A percentile compares a stretch with the other conserved stretches of the same genome.
Evolutionary conservation across 2,888 invertebrate species (phyloP).

Genomic region (Scaptodrosophila latifasciaeformis): DNA sequence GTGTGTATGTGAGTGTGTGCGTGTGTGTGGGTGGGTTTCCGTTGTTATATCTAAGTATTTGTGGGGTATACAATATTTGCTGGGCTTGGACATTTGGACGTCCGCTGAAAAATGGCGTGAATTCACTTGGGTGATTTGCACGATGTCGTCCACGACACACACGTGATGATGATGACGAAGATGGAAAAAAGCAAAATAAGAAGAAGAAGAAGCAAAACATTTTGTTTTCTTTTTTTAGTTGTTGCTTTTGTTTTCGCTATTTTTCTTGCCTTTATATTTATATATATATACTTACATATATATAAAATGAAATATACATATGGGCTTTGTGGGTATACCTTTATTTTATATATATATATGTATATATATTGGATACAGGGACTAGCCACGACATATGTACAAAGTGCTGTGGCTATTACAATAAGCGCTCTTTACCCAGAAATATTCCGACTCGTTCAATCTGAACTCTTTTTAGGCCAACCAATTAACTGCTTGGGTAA

Average conservation of each 20-base stretch:
- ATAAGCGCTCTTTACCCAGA: too few relatives aligned
- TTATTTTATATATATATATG: neutral
- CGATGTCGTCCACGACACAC: constrained; percentile 47
- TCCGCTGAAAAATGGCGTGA: constrained; percentile 68
- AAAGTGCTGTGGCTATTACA: neutral
- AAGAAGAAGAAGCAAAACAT: too few relatives aligned
- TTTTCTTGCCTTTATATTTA: constrained; percentile 21
- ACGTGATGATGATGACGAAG: constrained; percentile 31
- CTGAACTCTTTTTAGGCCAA: too few relatives aligned
- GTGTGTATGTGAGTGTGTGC: constrained; percentile 4
- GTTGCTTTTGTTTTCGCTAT: too few relatives aligned
- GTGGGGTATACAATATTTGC: too few relatives aligned
- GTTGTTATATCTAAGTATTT: too few relatives aligned
- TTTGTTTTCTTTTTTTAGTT: too few relatives aligned
- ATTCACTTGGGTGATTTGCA: constrained; percentile 66
- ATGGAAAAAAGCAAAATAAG: too few relatives aligned
- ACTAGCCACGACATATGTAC: neutral
- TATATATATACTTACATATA: neutral
- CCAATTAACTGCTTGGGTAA: too few relatives aligned
- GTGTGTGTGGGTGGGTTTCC: constrained; percentile 6
- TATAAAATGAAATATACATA: neutral
- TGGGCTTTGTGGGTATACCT: too few relatives aligned
- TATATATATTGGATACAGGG: neutral
- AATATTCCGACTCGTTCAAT: too few relatives aligned
- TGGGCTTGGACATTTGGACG: constrained; percentile 55